Conservation (phyloP, 2,888 invertebrate species). For the Drosophila testacea region DNA sequence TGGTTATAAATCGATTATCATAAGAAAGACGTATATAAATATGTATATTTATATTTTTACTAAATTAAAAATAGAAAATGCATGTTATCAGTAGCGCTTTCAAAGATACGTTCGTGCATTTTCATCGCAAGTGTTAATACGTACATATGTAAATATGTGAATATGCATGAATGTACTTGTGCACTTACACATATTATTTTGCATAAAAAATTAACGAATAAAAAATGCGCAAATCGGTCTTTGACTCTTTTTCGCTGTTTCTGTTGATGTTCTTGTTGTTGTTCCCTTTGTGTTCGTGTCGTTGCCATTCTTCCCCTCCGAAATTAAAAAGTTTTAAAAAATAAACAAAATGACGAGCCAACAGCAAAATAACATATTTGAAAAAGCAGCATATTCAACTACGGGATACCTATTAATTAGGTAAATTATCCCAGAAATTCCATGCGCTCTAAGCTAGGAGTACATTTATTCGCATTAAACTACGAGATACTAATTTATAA, state of each 20-base stretch:
- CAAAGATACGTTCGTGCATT: conserved; percentile 2
- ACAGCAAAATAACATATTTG: conserved; percentile 22
- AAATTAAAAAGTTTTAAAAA: conserved; percentile 27
- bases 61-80: conserved; percentile 4
- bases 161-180: conserved; percentile 16
- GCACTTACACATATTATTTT: conserved; percentile 40
- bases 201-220: conserved; percentile 48
- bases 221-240: conserved; percentile 62
- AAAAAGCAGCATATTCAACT: conserved; percentile 1
- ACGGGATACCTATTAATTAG: conserved; percentile 16
- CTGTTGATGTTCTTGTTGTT: conserved; percentile 34
- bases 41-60: neutral
- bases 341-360: conserved; percentile 9
- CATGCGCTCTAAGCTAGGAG: no score
- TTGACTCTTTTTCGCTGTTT: conserved; percentile 50
- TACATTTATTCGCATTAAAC: no score
- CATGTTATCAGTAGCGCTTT: conserved; percentile 1
- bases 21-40: conserved; percentile 2
- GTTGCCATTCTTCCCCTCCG: conserved; percentile 50
- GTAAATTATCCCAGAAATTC: neutral
- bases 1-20: conserved; percentile 19
- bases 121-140: neutral
- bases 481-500: neutral
- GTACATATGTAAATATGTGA: neutral
- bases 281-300: conserved; percentile 45